Evolutionary conservation across 2,113 vertebrate genomes (phyloP).

Genomic region (Recurvirostra avosetta): DNA sequence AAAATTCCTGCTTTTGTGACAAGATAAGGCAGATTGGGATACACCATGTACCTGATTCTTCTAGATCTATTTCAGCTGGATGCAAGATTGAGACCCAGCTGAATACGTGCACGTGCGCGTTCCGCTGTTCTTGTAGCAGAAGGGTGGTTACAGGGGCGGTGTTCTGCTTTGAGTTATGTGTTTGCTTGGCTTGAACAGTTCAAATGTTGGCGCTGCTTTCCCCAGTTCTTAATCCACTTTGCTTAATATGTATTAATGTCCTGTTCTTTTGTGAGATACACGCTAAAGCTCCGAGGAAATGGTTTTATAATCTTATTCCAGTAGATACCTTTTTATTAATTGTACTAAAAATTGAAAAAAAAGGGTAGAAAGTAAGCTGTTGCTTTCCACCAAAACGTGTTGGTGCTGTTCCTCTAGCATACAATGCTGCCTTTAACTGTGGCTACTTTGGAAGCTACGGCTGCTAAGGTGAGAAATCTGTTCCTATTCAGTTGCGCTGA

Average conservation of each 20-base stretch:
- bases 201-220: neutral
- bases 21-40: neutral
- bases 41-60: neutral
- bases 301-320: neutral
- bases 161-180: neutral
- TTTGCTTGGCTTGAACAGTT: neutral
- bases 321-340: neutral
- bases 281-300: neutral
- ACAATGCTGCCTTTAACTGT: neutral
- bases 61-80: neutral
- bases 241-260: neutral
- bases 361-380: neutral
- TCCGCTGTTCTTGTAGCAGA: neutral
- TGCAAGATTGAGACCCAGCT: neutral
- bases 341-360: too few relatives aligned
- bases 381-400: neutral
- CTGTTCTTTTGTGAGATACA: neutral
- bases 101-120: fast-evolving
- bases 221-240: neutral
- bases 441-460: neutral
- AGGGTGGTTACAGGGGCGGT: neutral
- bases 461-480: constrained; percentile 13
- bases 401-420: neutral
- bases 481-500: neutral
- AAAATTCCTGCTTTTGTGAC: neutral